Conservation (phyloP, 2,113 vertebrate genomes). For the Sander vitreus region DNA sequence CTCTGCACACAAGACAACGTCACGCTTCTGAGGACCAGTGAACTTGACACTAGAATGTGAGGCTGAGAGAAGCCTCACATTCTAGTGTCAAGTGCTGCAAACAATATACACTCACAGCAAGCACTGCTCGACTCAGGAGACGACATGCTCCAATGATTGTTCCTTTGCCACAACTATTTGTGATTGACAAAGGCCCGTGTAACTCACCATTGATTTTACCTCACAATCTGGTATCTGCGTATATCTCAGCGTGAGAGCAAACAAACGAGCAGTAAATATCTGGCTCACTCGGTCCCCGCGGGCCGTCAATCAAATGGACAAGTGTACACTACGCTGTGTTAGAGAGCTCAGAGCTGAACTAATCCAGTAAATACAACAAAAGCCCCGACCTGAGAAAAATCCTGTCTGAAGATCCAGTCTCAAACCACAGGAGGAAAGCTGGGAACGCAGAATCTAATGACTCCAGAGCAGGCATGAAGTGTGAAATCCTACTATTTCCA, state of each 20-base stretch:
- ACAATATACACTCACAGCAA: constrained; percentile 83
- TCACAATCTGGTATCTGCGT: constrained; percentile 61
- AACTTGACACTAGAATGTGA: constrained; percentile 49
- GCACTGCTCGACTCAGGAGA: constrained; percentile 74
- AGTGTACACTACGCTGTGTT: constrained; percentile 65
- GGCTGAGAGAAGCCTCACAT: constrained; percentile 35
- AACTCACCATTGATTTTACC: constrained; percentile 67
- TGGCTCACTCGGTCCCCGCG: constrained; percentile 48
- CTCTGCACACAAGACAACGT: constrained; percentile 66
- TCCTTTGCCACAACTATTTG: constrained; percentile 72
- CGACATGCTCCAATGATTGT: constrained; percentile 69
- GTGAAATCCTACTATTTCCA: constrained; percentile 69
- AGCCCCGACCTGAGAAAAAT: constrained; percentile 70
- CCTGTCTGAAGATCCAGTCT: constrained; percentile 70
- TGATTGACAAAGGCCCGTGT: constrained; percentile 75
- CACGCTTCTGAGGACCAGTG: constrained; percentile 67
- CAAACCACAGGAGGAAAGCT: constrained; percentile 70
- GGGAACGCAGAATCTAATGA: constrained; percentile 72
- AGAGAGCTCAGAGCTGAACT: constrained; percentile 78
- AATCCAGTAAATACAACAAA: constrained; percentile 80
- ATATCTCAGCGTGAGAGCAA: constrained; percentile 63
- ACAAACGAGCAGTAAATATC: constrained; percentile 77
- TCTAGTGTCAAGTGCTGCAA: constrained; percentile 81
- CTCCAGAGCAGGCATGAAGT: constrained; percentile 79
- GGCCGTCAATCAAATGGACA: constrained; percentile 73